Conservation (phyloP, 2,113 vertebrate genomes). For the Aspidoscelis tigris region DNA sequence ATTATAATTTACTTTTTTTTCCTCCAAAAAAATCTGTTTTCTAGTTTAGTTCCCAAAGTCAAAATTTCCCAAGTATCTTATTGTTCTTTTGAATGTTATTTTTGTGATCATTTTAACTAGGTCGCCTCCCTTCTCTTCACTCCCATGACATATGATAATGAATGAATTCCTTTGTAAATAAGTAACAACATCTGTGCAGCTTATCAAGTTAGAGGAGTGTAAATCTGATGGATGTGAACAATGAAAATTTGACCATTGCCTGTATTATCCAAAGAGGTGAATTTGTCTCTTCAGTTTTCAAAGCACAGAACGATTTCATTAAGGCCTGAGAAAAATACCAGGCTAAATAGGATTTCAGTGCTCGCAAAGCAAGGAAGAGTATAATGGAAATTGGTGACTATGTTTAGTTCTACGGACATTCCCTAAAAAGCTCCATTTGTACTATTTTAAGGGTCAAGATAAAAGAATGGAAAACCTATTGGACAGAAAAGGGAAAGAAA, state of each 20-base stretch:
- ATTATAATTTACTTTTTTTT: conserved; percentile 6
- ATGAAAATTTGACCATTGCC: conserved; percentile 22
- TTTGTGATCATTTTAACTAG: not conserved
- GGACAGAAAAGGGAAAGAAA: conserved; percentile 43
- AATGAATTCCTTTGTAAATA: conserved; percentile 27
- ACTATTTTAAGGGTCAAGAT: conserved; percentile 18
- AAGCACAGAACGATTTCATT: not conserved
- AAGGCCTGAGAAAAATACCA: not conserved
- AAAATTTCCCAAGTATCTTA: not conserved
- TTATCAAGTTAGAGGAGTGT: conserved; percentile 33
- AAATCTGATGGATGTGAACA: conserved; percentile 31
- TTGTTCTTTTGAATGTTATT: conserved; percentile 12
- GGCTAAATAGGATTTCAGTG: not conserved
- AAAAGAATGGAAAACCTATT: not conserved
- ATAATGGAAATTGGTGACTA: not conserved
- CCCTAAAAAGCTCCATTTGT: fast-evolving
- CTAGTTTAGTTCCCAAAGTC: conserved; percentile 36
- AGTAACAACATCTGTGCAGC: conserved; percentile 18
- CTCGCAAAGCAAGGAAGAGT: conserved; percentile 12
- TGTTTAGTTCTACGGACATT: fast-evolving
- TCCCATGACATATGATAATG: not conserved
- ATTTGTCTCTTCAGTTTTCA: conserved; percentile 11
- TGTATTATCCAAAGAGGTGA: conserved; percentile 4
- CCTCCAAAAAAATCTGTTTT: conserved; percentile 13
- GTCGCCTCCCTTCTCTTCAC: not conserved